Evolutionary conservation across 2,888 invertebrate species (phyloP).

Genomic region (Microplitis deprimator): DNA sequence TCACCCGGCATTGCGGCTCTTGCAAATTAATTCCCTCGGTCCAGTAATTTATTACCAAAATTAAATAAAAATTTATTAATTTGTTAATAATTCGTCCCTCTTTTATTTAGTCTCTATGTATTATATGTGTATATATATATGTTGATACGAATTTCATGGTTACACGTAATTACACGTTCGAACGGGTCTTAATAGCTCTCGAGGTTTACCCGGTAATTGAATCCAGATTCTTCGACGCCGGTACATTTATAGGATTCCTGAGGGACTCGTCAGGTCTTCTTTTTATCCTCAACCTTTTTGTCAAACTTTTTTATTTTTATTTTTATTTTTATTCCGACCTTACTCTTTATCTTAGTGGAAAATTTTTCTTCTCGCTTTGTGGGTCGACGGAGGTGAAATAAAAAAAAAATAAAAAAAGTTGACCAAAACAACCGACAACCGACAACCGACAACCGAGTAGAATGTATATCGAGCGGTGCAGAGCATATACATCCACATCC

Average conservation of each 20-base stretch:
- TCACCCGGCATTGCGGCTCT: neutral
- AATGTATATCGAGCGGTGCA: neutral
- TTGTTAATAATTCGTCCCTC: neutral
- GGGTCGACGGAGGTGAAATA: slow-evolving; percentile 1
- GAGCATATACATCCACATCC: neutral
- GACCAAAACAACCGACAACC: neutral
- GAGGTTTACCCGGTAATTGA: slow-evolving; percentile 60
- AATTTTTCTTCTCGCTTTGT: slow-evolving; percentile 23
- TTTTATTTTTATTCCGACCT: neutral
- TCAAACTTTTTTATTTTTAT: slow-evolving; percentile 25
- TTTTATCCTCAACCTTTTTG: slow-evolving; percentile 31
- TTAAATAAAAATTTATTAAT: neutral
- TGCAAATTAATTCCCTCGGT: no score
- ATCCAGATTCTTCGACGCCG: slow-evolving; percentile 56
- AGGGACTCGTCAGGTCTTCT: slow-evolving; percentile 46
- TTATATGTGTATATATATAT: slow-evolving; percentile 22
- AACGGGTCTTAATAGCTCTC: slow-evolving; percentile 59
- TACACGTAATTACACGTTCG: slow-evolving; percentile 60
- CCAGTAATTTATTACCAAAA: neutral
- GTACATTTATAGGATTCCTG: slow-evolving; percentile 48
- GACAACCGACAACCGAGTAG: neutral
- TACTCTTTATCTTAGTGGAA: neutral
- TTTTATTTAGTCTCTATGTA: neutral
- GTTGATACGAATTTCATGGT: slow-evolving; percentile 55
- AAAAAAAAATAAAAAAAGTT: slow-evolving; percentile 5